Base-by-base conservation (phyloP, 1,140 invertebrate genomes). In the Oryzaephilus surinamensis region DNA sequence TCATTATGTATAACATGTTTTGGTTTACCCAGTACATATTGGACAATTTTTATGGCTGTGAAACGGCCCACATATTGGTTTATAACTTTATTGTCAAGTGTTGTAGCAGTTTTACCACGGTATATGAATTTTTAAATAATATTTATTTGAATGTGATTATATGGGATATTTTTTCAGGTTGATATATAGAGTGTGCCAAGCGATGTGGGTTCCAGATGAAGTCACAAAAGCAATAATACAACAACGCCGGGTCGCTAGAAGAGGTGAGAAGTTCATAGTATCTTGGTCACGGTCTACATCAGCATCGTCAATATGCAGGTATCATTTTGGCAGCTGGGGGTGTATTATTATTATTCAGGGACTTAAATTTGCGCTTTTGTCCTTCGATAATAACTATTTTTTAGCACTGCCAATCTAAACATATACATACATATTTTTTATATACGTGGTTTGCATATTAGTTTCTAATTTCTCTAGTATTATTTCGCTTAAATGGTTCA, bases 31-130 rank as follows among this genome's bases (percentile, higher is more conserved):
- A 84, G 79, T 52, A 89, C 85, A 12, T 91, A 82, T 65, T 84
- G 81, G 79, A 84, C 94, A 13, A 81, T 93, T 62, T 78, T 84
- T 58, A 73, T 76, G 55, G 78, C 84, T 14, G 70, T 94, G 46
- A 62, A 60, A 20, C 77, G 81, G 38, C 71, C 77, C 3, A 67
- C 76, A 7, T 90, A 87, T 70, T 93, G 87, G 81, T 69, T 89
- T 13, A 75, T 82, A 19, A 73, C 91, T 20, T 40, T 84, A 19
- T 59, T 95, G 27, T 77, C 82, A 26, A 73, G 79, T 18, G 76
- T 90, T 13, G 63, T 86, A 14, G 81, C 88, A 28, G 65, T 93
- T 18, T 63, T 91, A 46, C 92, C 91, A 23, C 84, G 90, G 90
- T 93, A 72, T 46, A 21, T 10, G 4, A 20, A 12, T 12, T 35